phyloP scores from a whole-genome alignment of 2,888 invertebrate genomes.

The Cylindroiulus punctatus region DNA sequence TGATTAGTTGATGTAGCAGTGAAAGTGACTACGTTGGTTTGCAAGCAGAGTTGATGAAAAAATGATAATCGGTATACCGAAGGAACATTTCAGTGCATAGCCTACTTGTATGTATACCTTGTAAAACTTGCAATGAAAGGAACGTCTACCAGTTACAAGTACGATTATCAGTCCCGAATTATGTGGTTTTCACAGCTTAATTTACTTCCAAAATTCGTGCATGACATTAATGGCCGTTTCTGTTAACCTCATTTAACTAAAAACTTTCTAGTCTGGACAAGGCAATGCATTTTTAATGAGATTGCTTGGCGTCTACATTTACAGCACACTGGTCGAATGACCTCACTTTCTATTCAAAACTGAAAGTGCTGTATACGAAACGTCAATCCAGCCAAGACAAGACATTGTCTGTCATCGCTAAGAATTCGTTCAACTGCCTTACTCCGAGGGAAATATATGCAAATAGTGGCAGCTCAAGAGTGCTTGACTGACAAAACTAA shows the following conservation, averaged over 20 bases:
- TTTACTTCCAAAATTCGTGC: neutral
- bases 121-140: neutral
- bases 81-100: no score
- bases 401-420: neutral
- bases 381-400: neutral
- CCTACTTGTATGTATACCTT: no score
- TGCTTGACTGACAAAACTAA: neutral
- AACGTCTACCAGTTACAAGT: neutral
- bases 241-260: conserved; percentile 20
- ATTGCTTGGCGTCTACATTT: neutral
- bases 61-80: no score
- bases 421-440: neutral
- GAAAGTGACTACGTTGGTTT: no score
- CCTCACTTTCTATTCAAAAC: conserved; percentile 28
- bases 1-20: no score
- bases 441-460: neutral
- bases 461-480: neutral
- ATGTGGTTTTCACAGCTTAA: neutral
- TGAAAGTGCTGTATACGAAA: neutral
- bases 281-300: conserved; percentile 30
- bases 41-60: neutral
- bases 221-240: neutral
- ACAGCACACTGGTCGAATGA: neutral
- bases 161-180: conserved; percentile 26
- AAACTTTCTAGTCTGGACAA: conserved; percentile 16